Evolutionary conservation across 1,140 invertebrate genomes (phyloP), one percentile per base, ranked within the genome.

Genomic region (Platorchestia sp.): DNA sequence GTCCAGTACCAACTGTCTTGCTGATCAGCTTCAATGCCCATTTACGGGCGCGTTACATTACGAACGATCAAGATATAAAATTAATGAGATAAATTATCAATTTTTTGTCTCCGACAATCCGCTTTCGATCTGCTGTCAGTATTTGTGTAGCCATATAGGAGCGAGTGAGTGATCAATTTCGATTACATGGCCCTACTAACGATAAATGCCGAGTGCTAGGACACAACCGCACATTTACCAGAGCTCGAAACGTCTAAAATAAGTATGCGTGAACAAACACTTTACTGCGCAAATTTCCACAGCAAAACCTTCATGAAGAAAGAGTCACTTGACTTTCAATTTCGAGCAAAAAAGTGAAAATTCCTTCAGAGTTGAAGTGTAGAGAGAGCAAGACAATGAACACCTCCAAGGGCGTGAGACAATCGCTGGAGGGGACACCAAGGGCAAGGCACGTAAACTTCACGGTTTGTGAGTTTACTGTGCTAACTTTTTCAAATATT

Each of bases 301-400:
- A 75, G 59, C 59, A 75, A 75, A 75, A 14, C 59, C 27, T 75
- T 36, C 27, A 75, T 36, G 36, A n/a, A n/a, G 10, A 75, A 27
- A 75, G 59, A 75, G 59, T 36, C 59, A 75, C 59, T 75, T 75
- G 59, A 75, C 59, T 75, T 75, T 75, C 59, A 75, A 75, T 75
- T 27, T 22, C 10, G 10, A 36, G 59, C 14, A 36, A 75, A 75
- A 75, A 75, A 75, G 47, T 6, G 27, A 75, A 22, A 22, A 75
- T 75, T 75, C 27, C 27, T 75, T 75, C 7, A 36, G 59, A 75
- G 59, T 36, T 75, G 7, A 75, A 75, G 59, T 75, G 59, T 75
- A 75, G 59, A 75, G 59, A n/a, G 59, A 75, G 10, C 59, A 75
- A 75, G 59, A 75, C 59, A 75, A 75, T 75, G 59, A 75, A 75